Percentiles rank a stretch among this genome's conserved stretches.
phyloP scores from a whole-genome alignment of 2,113 vertebrate species.

The Leptobrachium ailaonicum region DNA sequence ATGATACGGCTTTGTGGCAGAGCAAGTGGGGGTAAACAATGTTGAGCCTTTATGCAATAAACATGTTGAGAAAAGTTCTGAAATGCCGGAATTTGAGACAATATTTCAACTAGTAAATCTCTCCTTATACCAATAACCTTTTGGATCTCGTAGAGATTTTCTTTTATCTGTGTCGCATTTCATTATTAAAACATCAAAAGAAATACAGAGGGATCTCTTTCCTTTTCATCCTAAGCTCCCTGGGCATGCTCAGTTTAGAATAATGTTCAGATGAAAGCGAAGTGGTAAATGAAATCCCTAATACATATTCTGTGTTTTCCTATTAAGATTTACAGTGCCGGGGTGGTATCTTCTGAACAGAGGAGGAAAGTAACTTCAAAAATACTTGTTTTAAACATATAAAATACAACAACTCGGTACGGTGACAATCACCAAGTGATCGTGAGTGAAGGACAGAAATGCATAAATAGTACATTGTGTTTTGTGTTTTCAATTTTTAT shows the following conservation, averaged over 20 bases:
- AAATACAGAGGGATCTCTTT: conserved; percentile 10
- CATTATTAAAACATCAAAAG: conserved; percentile 43
- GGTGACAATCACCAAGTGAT: too few species aligned
- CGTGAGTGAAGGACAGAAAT: too few species aligned
- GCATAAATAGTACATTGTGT: too few species aligned
- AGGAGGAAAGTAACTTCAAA: neutral
- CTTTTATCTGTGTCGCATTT: conserved; percentile 29
- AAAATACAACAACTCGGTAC: too few species aligned
- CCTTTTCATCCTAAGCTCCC: conserved; percentile 19
- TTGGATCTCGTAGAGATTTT: conserved; percentile 14
- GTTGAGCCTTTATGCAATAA: neutral
- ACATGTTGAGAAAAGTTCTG: neutral
- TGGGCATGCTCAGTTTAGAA: conserved; percentile 6
- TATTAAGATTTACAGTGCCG: neutral
- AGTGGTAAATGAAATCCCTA: conserved; percentile 2
- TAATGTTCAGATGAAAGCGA: conserved; percentile 32
- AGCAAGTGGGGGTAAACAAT: neutral
- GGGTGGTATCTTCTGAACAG: neutral
- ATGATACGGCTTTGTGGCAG: neutral
- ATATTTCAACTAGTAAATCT: conserved; percentile 33
- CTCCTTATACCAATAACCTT: conserved; percentile 3
- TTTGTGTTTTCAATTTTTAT: too few species aligned
- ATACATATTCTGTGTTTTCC: conserved; percentile 13
- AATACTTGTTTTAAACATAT: neutral
- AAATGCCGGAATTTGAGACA: conserved; percentile 5